Base-by-base conservation (phyloP, 1,140 invertebrate species). In the Scylla paramamosain region DNA sequence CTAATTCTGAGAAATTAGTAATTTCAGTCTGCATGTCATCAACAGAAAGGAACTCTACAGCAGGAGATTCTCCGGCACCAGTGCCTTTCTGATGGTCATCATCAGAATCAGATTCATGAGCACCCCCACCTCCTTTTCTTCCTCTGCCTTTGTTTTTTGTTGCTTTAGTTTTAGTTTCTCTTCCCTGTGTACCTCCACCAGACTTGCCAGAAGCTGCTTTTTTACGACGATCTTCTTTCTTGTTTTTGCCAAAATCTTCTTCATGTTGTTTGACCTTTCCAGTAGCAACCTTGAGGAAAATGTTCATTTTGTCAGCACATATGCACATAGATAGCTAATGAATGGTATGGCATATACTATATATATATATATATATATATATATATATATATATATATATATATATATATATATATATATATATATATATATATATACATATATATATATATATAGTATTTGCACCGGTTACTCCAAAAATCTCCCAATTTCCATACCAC, bases 131-230 rank as follows among this genome's bases (percentile, higher is more conserved):
- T 98, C 97, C 96, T 98, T 98, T 96, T 96, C 96, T 95, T 96
- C 96, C 94, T 96, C 95, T 96, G 91, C 97, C 97, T 96, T 98
- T 98, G 96, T 97, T 98, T 96, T 99, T 99, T 0, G 98, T 98
- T 8, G 99, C 98, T 97, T 99, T 99, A 0, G 98, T 99, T 97
- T 99, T 99, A 0, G 99, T 99, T 97, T 99, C 99, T 93, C 99
- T 97, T 0, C 99, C 99, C 97, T 99, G 99, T 48, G 98, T 98
- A 20, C 99, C 99, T 59, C 99, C 99, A 46, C 99, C 99, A 86
- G 97, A 97, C 97, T 99, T 99, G 4, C 99, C 98, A 95, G 98
- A 97, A 46, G 98, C 97, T 1, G 99, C 98, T 97, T 99, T 99
- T 96, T 99, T 99, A 95, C 98, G 97, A 59, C 99, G 97, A 96